Base-by-base conservation (phyloP, 2,888 invertebrate genomes). In the Acrobasis suavella region DNA sequence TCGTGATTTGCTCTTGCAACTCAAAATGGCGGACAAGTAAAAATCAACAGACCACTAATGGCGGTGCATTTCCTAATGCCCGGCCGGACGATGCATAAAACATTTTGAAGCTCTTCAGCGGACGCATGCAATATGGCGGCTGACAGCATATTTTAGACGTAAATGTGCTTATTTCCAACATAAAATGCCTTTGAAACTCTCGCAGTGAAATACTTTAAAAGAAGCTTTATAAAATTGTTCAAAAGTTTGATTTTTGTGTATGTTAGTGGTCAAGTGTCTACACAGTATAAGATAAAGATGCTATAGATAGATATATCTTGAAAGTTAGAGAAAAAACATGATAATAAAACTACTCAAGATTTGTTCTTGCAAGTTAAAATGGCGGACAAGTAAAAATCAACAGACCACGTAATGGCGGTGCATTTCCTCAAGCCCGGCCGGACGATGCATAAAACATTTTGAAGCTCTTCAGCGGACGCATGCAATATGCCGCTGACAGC, bases 91-190 rank as follows among this genome's bases (percentile, higher is more conserved):
- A 16, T 56, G 55, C 55, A 56, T 56, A 56, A 56, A 56, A 56
- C 55, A 56, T 56, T 16, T 17, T 42, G 55, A 42, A 16, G 55
- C 55, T 39, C 55, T 56, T 56, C 17, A 17, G 39, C 39, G 55
- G 55, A 56, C 55, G 17, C 39, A 42, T 54, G 39, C 55, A 56
- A 42, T 56, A 56, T 56, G 55, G 55, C 55, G 55, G 12, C 39
- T 39, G 55, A 56, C 55, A 14, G 55, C 39, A 42, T 39, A 16
- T 56, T 56, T 56, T 39, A 39, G 39, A 56, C 39, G 1, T 37
- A 16, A 17, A 39, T 39, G 39, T 15, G 52, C 38, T 54, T 54
- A 54, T 54, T 54, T 54, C 38, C 54, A 37, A 54, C 37, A 38
- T 54, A 15, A 38, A 54, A 54, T 10, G 50, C 50, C 22, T 22